Evolutionary conservation across 2,888 invertebrate genomes (phyloP).

Genomic region (Agonopterix heracliana): DNA sequence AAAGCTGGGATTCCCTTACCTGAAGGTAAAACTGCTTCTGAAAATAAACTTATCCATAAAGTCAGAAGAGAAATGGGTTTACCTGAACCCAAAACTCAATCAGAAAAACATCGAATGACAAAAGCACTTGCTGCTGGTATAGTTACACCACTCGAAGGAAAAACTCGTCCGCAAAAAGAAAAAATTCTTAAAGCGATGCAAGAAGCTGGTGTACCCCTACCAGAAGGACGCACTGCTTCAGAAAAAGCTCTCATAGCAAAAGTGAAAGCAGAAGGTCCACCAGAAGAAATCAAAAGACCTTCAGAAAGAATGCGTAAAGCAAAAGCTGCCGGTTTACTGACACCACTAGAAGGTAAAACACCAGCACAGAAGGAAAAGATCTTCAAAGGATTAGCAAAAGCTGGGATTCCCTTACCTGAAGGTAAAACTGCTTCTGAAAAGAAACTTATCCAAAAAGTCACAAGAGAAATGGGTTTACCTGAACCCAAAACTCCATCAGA

Average conservation of each 20-base stretch:
- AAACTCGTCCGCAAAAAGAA: slow-evolving; percentile 18
- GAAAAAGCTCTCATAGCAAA: slow-evolving; percentile 6
- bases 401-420: slow-evolving; percentile 15
- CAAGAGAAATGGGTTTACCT: slow-evolving; percentile 15
- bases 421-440: slow-evolving; percentile 23
- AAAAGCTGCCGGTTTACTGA: slow-evolving; percentile 24
- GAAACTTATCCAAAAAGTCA: slow-evolving; percentile 20
- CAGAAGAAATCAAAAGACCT: not conserved
- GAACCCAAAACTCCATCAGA: slow-evolving; percentile 24
- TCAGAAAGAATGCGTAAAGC: slow-evolving; percentile 14
- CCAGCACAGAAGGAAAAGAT: slow-evolving; percentile 24
- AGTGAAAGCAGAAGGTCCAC: slow-evolving; percentile 7
- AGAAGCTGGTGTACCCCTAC: slow-evolving; percentile 10
- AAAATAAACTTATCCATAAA: slow-evolving; percentile 25
- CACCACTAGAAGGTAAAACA: slow-evolving; percentile 18
- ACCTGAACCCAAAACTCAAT: slow-evolving; percentile 22
- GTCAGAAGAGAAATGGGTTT: slow-evolving; percentile 25
- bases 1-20: slow-evolving; percentile 25
- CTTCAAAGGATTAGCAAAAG: slow-evolving; percentile 7
- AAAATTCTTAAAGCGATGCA: slow-evolving; percentile 14
- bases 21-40: slow-evolving; percentile 25
- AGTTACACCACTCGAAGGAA: slow-evolving; percentile 23
- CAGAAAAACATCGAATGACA: slow-evolving; percentile 13
- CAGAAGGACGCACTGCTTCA: slow-evolving; percentile 8
- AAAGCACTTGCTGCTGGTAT: slow-evolving; percentile 22